A percentile compares a stretch with the other conserved stretches of the same genome.
Evolutionary conservation across 1,140 invertebrate genomes (phyloP).

Genomic region (Achatina immaculata): DNA sequence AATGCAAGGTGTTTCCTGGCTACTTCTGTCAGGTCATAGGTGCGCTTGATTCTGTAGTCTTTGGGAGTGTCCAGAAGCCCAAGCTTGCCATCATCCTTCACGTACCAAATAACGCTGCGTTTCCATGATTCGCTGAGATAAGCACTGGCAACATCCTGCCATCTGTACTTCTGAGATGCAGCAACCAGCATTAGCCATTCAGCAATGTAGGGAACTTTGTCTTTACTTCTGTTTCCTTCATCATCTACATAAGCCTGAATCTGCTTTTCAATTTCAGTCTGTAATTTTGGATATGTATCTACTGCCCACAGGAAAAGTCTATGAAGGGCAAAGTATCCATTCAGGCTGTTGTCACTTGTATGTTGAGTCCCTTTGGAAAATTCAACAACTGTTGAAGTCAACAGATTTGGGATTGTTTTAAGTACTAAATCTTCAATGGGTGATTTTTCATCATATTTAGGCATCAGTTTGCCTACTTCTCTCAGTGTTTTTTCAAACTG

Average conservation of each 20-base stretch:
- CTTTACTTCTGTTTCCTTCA: conserved; percentile 53
- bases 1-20: conserved; percentile 61
- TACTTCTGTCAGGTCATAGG: conserved; percentile 50
- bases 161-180: conserved; percentile 58
- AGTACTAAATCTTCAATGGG: conserved; percentile 57
- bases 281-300: conserved; percentile 56
- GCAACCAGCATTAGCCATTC: conserved; percentile 60
- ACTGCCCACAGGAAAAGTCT: conserved; percentile 61
- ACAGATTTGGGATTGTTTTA: conserved; percentile 60
- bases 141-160: conserved; percentile 53
- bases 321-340: conserved; percentile 61
- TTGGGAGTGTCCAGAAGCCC: conserved; percentile 54
- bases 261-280: conserved; percentile 18
- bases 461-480: conserved; percentile 51
- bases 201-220: conserved; percentile 59
- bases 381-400: conserved; percentile 61
- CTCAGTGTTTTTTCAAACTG: conserved; percentile 53
- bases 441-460: conserved; percentile 54
- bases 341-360: conserved; percentile 60
- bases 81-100: conserved; percentile 59
- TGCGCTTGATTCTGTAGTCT: conserved; percentile 51
- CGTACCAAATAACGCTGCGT: conserved; percentile 62
- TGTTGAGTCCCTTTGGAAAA: conserved; percentile 64
- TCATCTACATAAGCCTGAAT: conserved; percentile 55
- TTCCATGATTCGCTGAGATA: conserved; percentile 57